A percentile compares a stretch with the other conserved stretches of the same genome.
Evolutionary conservation across 2,888 invertebrate species (phyloP).

Genomic region (Galeruca laticollis): DNA sequence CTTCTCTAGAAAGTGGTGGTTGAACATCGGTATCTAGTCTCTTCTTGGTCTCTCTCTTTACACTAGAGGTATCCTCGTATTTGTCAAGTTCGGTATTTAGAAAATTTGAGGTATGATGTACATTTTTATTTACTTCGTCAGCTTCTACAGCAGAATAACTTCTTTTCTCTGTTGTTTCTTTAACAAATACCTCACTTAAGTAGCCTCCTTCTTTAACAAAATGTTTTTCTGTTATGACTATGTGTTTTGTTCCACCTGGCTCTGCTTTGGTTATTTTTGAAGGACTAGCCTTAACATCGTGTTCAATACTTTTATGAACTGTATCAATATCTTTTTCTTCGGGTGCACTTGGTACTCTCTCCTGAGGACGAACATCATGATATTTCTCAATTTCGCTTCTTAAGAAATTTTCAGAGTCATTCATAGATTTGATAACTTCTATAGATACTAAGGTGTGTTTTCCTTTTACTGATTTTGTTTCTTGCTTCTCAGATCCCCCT

Average conservation of each 20-base stretch:
- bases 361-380: conserved; percentile 36
- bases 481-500: conserved; percentile 50
- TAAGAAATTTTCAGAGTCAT: conserved; percentile 43
- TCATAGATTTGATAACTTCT: conserved; percentile 29
- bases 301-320: neutral
- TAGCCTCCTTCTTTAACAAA: conserved; percentile 42
- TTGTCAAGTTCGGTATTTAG: conserved; percentile 47
- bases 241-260: conserved; percentile 18
- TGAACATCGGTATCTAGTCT: conserved; percentile 24
- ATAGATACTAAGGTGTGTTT: conserved; percentile 3
- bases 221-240: conserved; percentile 42
- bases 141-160: neutral
- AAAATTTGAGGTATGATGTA: conserved; percentile 49
- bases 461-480: conserved; percentile 8
- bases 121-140: conserved; percentile 26
- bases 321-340: conserved; percentile 8
- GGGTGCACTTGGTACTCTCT: neutral
- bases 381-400: conserved; percentile 37
- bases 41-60: conserved; percentile 27
- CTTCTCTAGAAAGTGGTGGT: conserved; percentile 42
- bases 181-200: conserved; percentile 35
- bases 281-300: conserved; percentile 19
- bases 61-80: conserved; percentile 40
- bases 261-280: conserved; percentile 28
- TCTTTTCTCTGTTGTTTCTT: conserved; percentile 21